Evolutionary conservation across 2,888 invertebrate species (phyloP).

Genomic region (Halictus ligatus): DNA sequence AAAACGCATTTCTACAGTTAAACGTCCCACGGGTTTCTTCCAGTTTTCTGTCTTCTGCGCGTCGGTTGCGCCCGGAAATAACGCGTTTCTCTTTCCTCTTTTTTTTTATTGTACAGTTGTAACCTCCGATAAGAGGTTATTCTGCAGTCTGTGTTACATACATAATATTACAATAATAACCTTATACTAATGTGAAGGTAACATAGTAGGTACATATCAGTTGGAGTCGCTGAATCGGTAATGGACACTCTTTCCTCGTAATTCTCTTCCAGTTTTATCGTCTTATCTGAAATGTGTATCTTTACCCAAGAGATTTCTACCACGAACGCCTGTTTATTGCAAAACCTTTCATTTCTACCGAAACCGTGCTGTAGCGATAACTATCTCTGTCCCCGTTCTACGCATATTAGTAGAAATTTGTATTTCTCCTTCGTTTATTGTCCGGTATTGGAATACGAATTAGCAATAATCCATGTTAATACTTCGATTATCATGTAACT

Average conservation of each 20-base stretch:
- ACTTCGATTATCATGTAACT: not conserved
- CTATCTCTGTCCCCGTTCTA: not conserved
- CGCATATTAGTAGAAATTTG: not conserved
- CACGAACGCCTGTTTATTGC: not conserved
- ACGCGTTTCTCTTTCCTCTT: not conserved
- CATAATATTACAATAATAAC: too few relatives aligned
- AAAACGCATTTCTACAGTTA: not conserved
- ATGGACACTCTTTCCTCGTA: too few relatives aligned
- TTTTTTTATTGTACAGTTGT: too few relatives aligned
- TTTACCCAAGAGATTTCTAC: not conserved
- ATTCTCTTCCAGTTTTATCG: not conserved
- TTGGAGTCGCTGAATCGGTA: too few relatives aligned
- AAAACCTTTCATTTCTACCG: not conserved
- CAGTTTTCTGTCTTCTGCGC: not conserved
- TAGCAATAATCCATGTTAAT: not conserved
- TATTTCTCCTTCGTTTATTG: not conserved
- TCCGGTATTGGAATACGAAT: not conserved
- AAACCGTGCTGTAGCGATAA: not conserved
- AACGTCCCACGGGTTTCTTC: not conserved
- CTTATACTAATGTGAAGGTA: too few relatives aligned
- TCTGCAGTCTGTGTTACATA: too few relatives aligned
- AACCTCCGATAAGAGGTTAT: too few relatives aligned
- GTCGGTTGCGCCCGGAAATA: not conserved
- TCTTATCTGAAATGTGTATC: not conserved
- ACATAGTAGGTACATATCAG: too few relatives aligned